phyloP scores from a whole-genome alignment of 2,113 vertebrate species.

The Caracal caracal region DNA sequence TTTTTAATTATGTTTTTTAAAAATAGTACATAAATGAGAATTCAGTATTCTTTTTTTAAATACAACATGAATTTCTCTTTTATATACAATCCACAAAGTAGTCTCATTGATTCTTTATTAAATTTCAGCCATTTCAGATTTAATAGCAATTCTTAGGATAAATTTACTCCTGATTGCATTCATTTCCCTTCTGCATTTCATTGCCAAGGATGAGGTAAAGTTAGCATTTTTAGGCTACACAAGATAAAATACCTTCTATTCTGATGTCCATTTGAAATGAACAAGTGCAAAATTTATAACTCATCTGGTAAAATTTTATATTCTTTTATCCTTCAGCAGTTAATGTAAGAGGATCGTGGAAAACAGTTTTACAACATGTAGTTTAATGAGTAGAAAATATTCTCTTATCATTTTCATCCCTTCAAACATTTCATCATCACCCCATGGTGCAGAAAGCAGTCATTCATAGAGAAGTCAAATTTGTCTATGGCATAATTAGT shows the following conservation, averaged over 20 bases:
- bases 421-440: conserved; percentile 18
- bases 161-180: neutral
- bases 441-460: neutral
- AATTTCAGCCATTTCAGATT: neutral
- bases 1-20: neutral
- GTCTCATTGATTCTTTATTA: neutral
- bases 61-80: neutral
- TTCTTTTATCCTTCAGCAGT: conserved; percentile 8
- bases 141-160: neutral
- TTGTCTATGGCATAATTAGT: neutral
- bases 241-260: conserved; percentile 9
- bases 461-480: neutral
- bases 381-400: conserved; percentile 53
- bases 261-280: conserved; percentile 18
- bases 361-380: conserved; percentile 44
- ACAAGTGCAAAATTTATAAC: neutral
- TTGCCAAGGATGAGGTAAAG: conserved; percentile 24
- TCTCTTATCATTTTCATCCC: neutral
- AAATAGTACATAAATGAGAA: neutral
- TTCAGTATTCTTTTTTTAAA: neutral
- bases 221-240: neutral
- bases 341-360: neutral
- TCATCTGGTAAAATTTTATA: neutral
- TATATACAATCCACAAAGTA: neutral
- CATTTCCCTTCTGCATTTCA: neutral